Evolutionary conservation across 2,797 vertebrate genomes (phyloP).

Genomic region (Anas acuta): DNA sequence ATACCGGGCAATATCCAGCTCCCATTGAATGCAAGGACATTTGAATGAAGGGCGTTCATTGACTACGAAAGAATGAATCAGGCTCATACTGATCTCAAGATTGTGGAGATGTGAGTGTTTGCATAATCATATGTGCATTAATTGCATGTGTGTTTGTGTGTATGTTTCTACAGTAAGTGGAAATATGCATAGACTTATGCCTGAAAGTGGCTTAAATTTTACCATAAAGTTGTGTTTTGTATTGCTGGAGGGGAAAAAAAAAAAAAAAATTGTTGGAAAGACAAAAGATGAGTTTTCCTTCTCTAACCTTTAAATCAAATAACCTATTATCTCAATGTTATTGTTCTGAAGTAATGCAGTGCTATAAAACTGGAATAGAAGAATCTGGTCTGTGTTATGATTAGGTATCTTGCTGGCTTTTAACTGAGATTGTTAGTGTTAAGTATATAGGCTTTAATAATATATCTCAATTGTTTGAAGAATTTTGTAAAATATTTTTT

Average conservation of each 20-base stretch:
- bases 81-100: background rate
- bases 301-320: slow-evolving; percentile 29
- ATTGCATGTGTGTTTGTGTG: background rate
- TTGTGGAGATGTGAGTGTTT: background rate
- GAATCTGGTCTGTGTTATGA: slow-evolving; percentile 21
- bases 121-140: background rate
- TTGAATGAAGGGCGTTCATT: background rate
- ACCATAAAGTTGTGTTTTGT: background rate
- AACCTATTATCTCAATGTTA: background rate
- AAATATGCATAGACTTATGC: background rate
- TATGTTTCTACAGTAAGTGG: background rate
- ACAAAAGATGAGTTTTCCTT: background rate
- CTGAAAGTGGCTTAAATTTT: background rate
- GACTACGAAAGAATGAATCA: background rate
- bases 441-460: background rate
- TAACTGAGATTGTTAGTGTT: background rate
- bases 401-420: background rate
- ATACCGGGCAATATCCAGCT: background rate
- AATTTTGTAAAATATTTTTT: background rate
- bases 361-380: slow-evolving; percentile 21
- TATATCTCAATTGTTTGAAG: background rate
- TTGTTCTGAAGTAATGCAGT: slow-evolving; percentile 28
- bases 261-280: background rate
- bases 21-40: background rate
- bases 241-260: background rate